Evolutionary conservation across 2,888 invertebrate species (phyloP), one percentile per base, ranked within the genome.

Genomic region (Platypus cylindrus): DNA sequence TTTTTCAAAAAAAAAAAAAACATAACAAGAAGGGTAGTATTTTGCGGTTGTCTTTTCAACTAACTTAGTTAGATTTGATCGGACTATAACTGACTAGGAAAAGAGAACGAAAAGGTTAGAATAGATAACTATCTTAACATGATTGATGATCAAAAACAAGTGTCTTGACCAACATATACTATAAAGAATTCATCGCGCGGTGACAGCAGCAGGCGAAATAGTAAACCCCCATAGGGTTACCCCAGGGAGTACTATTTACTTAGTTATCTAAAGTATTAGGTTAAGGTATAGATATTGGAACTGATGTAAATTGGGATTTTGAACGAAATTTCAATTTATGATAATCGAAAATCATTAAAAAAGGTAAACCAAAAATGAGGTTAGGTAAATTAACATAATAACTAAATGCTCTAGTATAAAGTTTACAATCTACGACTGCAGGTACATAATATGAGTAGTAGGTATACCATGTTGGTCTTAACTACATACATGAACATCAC

Each of bases 191-290:
- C n/a, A n/a, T n/a, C n/a, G n/a, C n/a, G n/a, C 41, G 41, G 41
- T 41, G 41, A 41, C 38, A 41, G 36, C 25, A 30, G 34, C 33
- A 36, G 36, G n/a, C n/a, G n/a, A n/a, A n/a, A n/a, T n/a, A 41
- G 38, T 38, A 36, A 25, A 32, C 41, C 36, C 41, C 38, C 23
- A 23, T 26, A 24, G 38, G 9, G 11, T 13, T 15, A 20, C 32
- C 28, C 31, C 24, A 25, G 41, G 38, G 36, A 38, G 37, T 31
- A 35, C 32, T 7, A 15, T 34, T 37, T 34, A 38, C 41, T 41
- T 35, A 35, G 32, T 32, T 41, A 29, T 32, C 32, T 29, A 29
- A 32, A 35, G 38, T 27, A 12, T 13, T 15, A 14, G 14, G 14
- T 9, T 27, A 38, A 38, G 34, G 22, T 34, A 17, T 31, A 22